Evolutionary conservation across 2,113 vertebrate genomes (phyloP), one percentile per base, ranked within the genome.

Genomic region (Xyrauchen texanus): DNA sequence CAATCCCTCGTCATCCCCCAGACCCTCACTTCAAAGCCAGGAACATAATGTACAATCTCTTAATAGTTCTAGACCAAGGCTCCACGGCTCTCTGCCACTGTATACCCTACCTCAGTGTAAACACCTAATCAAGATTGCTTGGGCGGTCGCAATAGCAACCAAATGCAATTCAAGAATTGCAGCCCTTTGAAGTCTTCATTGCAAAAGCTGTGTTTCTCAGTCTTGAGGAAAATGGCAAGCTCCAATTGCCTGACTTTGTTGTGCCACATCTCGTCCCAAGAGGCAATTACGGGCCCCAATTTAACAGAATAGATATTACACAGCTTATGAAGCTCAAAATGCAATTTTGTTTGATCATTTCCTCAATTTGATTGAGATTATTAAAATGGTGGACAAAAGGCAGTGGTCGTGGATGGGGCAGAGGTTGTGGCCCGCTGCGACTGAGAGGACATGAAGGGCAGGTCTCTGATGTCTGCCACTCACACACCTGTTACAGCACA

Each of bases 41-140:
- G 94, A 95, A 97, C 96, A 99, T 97, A 98, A 99, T 98, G 97
- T 97, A 97, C 96, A 96, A 96, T 98, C 97, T 98, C 97, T 98
- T 98, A 99, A 99, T 98, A 98, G 98, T 96, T 96, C 95, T 96
- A 96, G 98, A 97, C 94, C 95, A 94, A 94, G 94, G 96, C 96
- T 97, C 94, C 94, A 91, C 94, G 95, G 91, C 94, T 95, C 92
- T 94, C 87, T 92, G 92, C 91, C 93, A 95, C 95, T 95, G 95
- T 92, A 93, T 89, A 94, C 94, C 95, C 96, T 95, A 90, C 92
- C 95, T 96, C 94, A 91, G 96, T 96, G 95, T 98, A 98, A 98
- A 98, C 97, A 98, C 96, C 97, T 98, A 91, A 97, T 97, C 98
- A 95, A 95, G 96, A 98, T 95, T 95, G 97, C 95, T 95, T 92